Percentiles rank a stretch among this genome's conserved stretches.
These are phyloP conservation scores for Bombus superbus DNA, from an alignment of 1,140 invertebrate species.

Conservation along the genomic window DNA sequence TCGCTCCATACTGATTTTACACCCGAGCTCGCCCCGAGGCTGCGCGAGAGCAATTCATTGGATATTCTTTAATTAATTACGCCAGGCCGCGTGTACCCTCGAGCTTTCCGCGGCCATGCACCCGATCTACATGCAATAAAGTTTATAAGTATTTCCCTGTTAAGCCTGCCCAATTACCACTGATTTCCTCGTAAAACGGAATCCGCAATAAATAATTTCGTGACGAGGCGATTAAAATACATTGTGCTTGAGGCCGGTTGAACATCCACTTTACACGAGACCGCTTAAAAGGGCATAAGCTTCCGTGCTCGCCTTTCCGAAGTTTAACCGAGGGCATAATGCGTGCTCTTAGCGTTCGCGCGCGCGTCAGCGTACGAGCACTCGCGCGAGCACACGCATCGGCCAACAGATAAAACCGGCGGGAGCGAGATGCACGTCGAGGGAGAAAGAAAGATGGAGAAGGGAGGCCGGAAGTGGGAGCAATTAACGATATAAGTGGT, in stretches of 20 bases:
- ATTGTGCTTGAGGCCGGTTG: not conserved
- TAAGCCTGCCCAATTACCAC: not conserved
- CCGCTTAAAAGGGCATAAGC: conserved; percentile 60
- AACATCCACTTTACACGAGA: conserved; percentile 42
- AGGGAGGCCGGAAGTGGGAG: conserved; percentile 79
- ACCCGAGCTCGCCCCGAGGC: conserved; percentile 5
- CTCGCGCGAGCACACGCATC: conserved; percentile 31
- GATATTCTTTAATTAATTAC: conserved; percentile 50
- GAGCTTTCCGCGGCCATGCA: not conserved
- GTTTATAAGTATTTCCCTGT: not conserved
- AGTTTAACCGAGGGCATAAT: conserved; percentile 56
- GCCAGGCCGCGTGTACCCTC: not conserved
- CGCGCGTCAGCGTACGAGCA: not conserved
- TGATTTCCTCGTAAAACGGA: not conserved
- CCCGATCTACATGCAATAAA: not conserved
- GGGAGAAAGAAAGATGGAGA: not conserved
- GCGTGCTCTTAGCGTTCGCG: conserved; percentile 55
- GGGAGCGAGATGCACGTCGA: conserved; percentile 20
- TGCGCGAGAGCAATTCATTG: conserved; percentile 18
- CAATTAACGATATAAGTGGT: conserved; percentile 84
- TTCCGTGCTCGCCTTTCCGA: conserved; percentile 45
- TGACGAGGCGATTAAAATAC: conserved; percentile 21
- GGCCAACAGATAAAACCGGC: conserved; percentile 11
- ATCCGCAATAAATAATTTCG: conserved; percentile 9
- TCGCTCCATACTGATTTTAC: conserved; percentile 40